Evolutionary conservation across 2,888 invertebrate genomes (phyloP).

Genomic region (Ornithoptera alexandrae): DNA sequence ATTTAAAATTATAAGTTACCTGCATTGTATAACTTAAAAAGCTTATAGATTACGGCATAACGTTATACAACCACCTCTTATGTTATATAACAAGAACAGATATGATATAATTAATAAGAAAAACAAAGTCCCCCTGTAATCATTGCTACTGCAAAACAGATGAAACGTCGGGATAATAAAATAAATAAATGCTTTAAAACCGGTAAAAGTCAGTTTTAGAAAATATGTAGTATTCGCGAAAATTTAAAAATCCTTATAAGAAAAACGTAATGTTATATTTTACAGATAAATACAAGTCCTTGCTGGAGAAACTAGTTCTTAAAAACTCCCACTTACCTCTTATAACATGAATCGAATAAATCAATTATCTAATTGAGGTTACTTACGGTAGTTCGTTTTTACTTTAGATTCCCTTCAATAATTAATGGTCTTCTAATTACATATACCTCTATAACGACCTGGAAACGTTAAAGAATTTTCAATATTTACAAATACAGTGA

Average conservation of each 20-base stretch:
- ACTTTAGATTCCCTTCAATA: neutral
- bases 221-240: too few relatives aligned
- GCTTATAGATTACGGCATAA: slow-evolving; percentile 15
- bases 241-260: too few relatives aligned
- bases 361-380: neutral
- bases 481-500: neutral
- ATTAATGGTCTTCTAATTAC: neutral
- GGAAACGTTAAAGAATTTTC: neutral
- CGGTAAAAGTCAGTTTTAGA: too few relatives aligned
- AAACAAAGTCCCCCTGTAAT: too few relatives aligned
- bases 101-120: neutral
- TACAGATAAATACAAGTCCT: too few relatives aligned
- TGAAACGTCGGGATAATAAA: too few relatives aligned
- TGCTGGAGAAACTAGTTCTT: too few relatives aligned
- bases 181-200: too few relatives aligned
- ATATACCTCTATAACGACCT: too few relatives aligned
- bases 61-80: neutral
- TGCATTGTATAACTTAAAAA: slow-evolving; percentile 24
- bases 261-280: too few relatives aligned
- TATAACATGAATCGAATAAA: neutral
- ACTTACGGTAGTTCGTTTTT: neutral
- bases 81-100: neutral
- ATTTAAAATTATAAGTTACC: slow-evolving; percentile 53
- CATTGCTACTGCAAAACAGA: too few relatives aligned
- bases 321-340: too few relatives aligned